phyloP scores from a whole-genome alignment of 2,888 invertebrate genomes.

The Drosophila dives region DNA sequence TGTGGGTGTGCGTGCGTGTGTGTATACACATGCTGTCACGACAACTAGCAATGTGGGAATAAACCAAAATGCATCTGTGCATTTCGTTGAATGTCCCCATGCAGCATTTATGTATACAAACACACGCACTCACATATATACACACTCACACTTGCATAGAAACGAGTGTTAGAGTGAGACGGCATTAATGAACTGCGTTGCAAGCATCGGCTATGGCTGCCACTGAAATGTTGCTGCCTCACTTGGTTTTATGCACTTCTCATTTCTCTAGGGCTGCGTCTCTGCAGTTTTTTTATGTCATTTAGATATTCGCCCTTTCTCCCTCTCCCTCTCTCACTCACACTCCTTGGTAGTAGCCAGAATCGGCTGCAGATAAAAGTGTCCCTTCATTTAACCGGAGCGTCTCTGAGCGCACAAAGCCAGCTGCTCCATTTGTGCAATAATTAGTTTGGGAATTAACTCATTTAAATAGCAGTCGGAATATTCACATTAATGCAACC shows the following conservation, averaged over 20 bases:
- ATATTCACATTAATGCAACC: not conserved
- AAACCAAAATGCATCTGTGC: slow-evolving; percentile 43
- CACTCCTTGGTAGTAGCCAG: not conserved
- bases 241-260: slow-evolving; percentile 52
- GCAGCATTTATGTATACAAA: not conserved
- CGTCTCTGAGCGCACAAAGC: not conserved
- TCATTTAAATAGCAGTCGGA: not conserved
- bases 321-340: not conserved
- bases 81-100: slow-evolving; percentile 1
- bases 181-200: slow-evolving; percentile 36
- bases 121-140: too few species aligned
- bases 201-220: slow-evolving; percentile 11
- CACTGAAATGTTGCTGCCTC: slow-evolving; percentile 53
- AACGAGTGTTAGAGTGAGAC: slow-evolving; percentile 33
- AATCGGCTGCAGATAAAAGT: not conserved
- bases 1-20: not conserved
- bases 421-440: not conserved
- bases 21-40: slow-evolving; percentile 23
- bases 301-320: slow-evolving; percentile 2
- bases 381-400: not conserved
- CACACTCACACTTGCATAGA: not conserved
- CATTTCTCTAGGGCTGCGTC: slow-evolving; percentile 17
- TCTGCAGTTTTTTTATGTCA: slow-evolving; percentile 16
- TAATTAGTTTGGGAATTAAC: not conserved
- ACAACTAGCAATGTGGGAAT: slow-evolving; percentile 41